Evolutionary conservation across 2,113 vertebrate species (phyloP), one percentile per base, ranked within the genome.

Genomic region (Caracal caracal): DNA sequence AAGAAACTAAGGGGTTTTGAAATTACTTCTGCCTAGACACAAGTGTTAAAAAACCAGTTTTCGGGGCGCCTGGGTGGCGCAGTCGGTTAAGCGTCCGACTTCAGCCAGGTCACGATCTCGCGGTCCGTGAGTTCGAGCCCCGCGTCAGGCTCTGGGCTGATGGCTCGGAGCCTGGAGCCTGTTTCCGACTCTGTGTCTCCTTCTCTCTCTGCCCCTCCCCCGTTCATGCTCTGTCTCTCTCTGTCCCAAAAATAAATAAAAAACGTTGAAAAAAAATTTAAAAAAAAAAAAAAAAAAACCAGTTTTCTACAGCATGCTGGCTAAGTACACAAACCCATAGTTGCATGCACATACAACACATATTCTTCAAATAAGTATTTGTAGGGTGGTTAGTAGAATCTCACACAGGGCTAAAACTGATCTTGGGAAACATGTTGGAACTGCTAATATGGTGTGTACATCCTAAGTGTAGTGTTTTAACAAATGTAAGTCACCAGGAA

Each of bases 1-100:
- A 81, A 66, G 85, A 59, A 59, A 84, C 20, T n/a, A 35, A 78
- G 37, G 35, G 11, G 13, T 79, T 81, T 83, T 59, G 65, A 88
- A 96, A 94, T 68, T 86, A 40, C 35, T 97, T 87, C 73, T 70
- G 9, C 78, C 68, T 95, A 76, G 53, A 73, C 89, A 68, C 47
- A 73, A 56, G 22, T 81, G 22, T 82, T 82, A 89, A 96, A 84
- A 94, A 95, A 51, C 10, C n/a, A 26, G 73, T 86, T 94, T 93
- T 65, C 53, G n/a, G n/a, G n/a, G n/a, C n/a, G n/a, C n/a, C n/a
- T n/a, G n/a, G n/a, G n/a, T n/a, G n/a, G n/a, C n/a, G n/a, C n/a
- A n/a, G n/a, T n/a, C n/a, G n/a, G n/a, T n/a, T n/a, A n/a, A n/a
- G n/a, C n/a, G n/a, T n/a, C n/a, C n/a, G n/a, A n/a, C n/a, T n/a